Evolutionary conservation across 2,797 vertebrate species (phyloP).

Genomic region (Enteromius treurensis): DNA sequence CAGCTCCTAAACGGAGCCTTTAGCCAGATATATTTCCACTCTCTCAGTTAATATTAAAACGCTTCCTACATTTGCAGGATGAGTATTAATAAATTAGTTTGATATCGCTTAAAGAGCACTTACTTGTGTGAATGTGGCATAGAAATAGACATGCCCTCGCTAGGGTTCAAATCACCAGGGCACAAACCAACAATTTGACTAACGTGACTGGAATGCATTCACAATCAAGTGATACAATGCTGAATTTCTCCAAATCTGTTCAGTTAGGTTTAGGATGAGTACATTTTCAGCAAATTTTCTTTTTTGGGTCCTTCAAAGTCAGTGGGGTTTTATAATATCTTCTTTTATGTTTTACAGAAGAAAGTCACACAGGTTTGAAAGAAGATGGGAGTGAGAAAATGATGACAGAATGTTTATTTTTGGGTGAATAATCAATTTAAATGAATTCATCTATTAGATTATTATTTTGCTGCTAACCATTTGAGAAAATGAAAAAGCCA

Average conservation of each 20-base stretch:
- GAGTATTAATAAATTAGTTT: not conserved
- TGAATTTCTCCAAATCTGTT: not conserved
- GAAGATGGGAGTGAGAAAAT: not conserved
- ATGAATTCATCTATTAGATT: not conserved
- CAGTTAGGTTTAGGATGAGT: not conserved
- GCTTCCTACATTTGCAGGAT: not conserved
- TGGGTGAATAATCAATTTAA: not conserved
- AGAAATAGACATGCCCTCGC: not conserved
- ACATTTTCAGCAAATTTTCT: not conserved
- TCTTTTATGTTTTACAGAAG: not conserved
- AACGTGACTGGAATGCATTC: not conserved
- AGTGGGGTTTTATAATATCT: not conserved
- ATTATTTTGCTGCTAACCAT: slow-evolving; percentile 3
- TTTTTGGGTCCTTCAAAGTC: not conserved
- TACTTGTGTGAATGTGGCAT: not conserved
- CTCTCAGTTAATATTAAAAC: slow-evolving; percentile 12
- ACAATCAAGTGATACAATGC: not conserved
- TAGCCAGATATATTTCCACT: slow-evolving; percentile 9
- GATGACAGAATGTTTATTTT: not conserved
- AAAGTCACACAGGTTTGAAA: not conserved
- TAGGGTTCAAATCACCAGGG: no score
- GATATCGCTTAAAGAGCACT: not conserved
- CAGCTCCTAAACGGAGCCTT: slow-evolving; percentile 39
- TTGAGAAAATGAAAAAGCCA: not conserved
- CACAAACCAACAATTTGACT: not conserved